Percentiles rank a stretch among this genome's conserved stretches.
These are phyloP conservation scores for Drosophila mimetica DNA, from an alignment of 2,888 invertebrate genomes.

Conservation along the genomic window DNA sequence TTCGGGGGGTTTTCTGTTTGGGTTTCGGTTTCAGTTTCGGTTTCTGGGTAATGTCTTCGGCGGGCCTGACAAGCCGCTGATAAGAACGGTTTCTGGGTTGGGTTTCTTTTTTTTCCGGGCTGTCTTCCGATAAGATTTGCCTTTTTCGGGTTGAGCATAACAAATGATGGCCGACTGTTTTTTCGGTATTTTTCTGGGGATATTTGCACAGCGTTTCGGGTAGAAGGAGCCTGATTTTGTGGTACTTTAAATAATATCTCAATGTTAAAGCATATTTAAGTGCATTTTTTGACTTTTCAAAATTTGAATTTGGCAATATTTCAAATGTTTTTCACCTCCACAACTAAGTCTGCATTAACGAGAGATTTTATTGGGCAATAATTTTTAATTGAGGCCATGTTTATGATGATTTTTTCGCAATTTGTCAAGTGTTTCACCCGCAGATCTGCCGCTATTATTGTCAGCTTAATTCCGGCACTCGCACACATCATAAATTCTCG, in stretches of 20 bases:
- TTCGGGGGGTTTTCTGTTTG: slow-evolving; percentile 5
- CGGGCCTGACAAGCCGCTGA: slow-evolving; percentile 68
- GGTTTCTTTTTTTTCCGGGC: slow-evolving; percentile 24
- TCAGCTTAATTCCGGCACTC: slow-evolving; percentile 25
- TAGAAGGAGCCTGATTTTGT: background rate
- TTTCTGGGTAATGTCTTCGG: slow-evolving; percentile 25
- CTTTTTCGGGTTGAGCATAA: slow-evolving; percentile 57
- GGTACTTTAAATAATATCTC: no score
- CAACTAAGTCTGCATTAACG: background rate
- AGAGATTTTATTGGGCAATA: background rate
- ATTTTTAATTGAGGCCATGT: slow-evolving; percentile 1
- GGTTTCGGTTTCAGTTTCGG: slow-evolving; percentile 6
- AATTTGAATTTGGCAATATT: background rate
- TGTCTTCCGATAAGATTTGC: slow-evolving; percentile 60
- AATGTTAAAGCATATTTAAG: no score
- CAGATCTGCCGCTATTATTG: slow-evolving; percentile 19
- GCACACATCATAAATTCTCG: slow-evolving; percentile 11
- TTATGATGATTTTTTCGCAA: slow-evolving; percentile 5
- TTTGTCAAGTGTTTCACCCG: slow-evolving; percentile 12
- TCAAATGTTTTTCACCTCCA: background rate
- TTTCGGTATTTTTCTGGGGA: background rate
- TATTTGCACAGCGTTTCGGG: background rate
- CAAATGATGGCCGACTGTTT: slow-evolving; percentile 51
- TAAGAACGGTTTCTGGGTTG: slow-evolving; percentile 64
- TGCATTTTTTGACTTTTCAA: no score